Conservation (phyloP, 1,140 invertebrate species). For the Magallana gigas region DNA sequence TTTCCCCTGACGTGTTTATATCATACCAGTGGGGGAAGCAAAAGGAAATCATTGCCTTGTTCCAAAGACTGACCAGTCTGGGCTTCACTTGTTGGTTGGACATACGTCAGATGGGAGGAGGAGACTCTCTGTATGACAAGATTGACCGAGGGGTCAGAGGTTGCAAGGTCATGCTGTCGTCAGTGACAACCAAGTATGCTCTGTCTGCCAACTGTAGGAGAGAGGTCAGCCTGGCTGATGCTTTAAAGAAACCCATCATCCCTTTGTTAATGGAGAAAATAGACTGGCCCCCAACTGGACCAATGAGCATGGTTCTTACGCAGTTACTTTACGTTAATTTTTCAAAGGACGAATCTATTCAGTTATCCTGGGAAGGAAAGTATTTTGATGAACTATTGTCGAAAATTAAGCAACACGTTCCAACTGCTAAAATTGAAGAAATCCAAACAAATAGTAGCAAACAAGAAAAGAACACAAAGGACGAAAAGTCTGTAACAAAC, state of each 20-base stretch:
- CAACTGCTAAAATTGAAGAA: not conserved
- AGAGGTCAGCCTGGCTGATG: constrained; percentile 75
- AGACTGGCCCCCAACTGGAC: constrained; percentile 75
- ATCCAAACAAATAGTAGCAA: no score
- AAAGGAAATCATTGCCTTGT: constrained; percentile 71
- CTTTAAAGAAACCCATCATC: constrained; percentile 74
- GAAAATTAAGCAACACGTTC: constrained; percentile 60
- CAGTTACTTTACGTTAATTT: constrained; percentile 73
- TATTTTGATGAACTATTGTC: constrained; percentile 64
- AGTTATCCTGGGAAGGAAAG: constrained; percentile 65
- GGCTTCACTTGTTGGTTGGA: constrained; percentile 77
- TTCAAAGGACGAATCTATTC: constrained; percentile 57
- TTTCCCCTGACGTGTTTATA: constrained; percentile 71
- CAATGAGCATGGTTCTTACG: constrained; percentile 76
- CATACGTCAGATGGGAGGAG: constrained; percentile 78
- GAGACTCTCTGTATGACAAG: constrained; percentile 77
- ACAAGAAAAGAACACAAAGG: no score
- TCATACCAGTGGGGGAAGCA: constrained; percentile 78
- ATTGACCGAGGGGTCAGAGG: constrained; percentile 75
- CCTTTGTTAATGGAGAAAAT: constrained; percentile 74
- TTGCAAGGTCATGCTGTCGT: constrained; percentile 71
- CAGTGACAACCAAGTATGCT: constrained; percentile 75
- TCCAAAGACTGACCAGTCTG: constrained; percentile 64
- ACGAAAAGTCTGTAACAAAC: no score
- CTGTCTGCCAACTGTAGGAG: constrained; percentile 74